Conservation (phyloP, 2,113 vertebrate genomes). For the Aspidoscelis tigris region DNA sequence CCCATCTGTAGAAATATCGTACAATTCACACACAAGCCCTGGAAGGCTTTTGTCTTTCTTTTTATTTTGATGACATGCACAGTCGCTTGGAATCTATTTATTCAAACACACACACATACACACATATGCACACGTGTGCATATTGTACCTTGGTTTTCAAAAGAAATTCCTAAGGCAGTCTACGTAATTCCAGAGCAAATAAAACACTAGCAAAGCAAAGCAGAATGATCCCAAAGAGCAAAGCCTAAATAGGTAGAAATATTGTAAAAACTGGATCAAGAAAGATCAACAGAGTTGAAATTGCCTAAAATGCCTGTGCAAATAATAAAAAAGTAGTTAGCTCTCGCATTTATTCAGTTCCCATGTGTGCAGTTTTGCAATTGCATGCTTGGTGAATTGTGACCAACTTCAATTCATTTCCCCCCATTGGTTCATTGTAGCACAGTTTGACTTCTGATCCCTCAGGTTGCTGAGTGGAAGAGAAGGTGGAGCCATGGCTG, state of each 20-base stretch:
- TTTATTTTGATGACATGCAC: neutral
- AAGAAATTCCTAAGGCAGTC: neutral
- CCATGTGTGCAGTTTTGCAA: no score
- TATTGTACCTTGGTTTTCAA: neutral
- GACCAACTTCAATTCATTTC: no score
- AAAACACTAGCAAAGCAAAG: conserved; percentile 1
- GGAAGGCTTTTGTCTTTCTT: no score
- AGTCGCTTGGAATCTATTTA: neutral
- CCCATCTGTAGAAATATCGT: neutral
- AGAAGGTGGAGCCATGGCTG: no score
- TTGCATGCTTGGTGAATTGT: no score
- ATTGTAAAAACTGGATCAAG: neutral
- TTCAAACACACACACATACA: no score
- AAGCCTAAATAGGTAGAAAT: neutral
- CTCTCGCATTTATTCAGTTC: no score
- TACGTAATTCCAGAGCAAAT: neutral
- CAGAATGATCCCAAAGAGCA: neutral
- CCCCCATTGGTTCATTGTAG: no score
- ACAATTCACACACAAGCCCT: neutral
- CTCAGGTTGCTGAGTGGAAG: neutral
- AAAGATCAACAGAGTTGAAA: conserved; percentile 1
- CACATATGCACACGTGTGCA: no score
- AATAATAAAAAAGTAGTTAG: neutral
- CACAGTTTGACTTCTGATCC: no score
- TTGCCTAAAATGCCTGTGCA: neutral